Percentiles rank a stretch among this genome's conserved stretches.
phyloP scores from a whole-genome alignment of 2,797 vertebrate species.

The Paratrypauchen microcephalus region DNA sequence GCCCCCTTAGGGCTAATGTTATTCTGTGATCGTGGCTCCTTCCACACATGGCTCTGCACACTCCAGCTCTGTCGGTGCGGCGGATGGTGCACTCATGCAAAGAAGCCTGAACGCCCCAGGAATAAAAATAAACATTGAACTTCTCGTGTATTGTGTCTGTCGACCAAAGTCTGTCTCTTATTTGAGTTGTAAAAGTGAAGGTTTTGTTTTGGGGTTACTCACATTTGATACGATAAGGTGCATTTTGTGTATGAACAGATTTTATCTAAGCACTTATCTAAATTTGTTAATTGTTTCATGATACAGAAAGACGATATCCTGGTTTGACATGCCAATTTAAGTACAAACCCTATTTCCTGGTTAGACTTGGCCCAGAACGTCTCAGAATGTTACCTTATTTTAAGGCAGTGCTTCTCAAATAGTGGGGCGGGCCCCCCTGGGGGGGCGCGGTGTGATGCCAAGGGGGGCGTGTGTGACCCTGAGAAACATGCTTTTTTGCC shows the following conservation, averaged over 20 bases:
- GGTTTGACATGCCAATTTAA: no score
- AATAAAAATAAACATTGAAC: conserved; percentile 62
- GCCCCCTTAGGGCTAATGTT: conserved; percentile 70
- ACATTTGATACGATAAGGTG: not conserved
- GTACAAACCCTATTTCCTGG: no score
- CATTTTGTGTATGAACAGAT: not conserved
- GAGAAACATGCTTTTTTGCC: no score
- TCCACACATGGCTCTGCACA: conserved; percentile 45
- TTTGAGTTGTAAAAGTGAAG: conserved; percentile 12
- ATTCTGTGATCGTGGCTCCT: conserved; percentile 67
- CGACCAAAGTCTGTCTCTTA: conserved; percentile 31
- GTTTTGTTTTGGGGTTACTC: conserved; percentile 11
- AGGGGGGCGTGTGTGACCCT: no score
- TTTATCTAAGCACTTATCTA: no score
- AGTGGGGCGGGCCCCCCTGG: no score
- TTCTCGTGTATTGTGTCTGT: conserved; percentile 40
- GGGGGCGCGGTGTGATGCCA: no score
- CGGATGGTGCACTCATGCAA: conserved; percentile 67
- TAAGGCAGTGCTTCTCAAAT: no score
- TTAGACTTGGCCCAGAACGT: no score
- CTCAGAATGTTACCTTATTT: no score
- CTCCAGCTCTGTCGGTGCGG: conserved; percentile 51
- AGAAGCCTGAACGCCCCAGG: conserved; percentile 62
- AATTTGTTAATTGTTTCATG: no score
- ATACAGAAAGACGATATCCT: no score